Conservation (phyloP, 2,888 invertebrate genomes). For the Trachelus troglodyta region DNA sequence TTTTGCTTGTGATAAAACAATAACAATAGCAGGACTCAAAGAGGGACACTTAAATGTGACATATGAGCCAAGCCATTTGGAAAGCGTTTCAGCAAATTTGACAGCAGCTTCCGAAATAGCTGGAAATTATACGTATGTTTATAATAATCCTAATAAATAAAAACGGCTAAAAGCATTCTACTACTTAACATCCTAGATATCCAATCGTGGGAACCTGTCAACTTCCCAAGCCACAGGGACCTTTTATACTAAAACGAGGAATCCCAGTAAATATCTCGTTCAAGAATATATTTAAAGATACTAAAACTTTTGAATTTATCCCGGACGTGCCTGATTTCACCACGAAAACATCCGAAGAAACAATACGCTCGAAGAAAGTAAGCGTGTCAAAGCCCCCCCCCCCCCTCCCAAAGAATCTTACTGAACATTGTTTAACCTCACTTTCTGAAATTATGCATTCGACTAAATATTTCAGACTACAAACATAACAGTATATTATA, state of each 20-base stretch:
- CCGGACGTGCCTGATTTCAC: conserved; percentile 39
- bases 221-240: conserved; percentile 49
- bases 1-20: conserved; percentile 31
- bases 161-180: not conserved
- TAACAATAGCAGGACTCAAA: conserved; percentile 29
- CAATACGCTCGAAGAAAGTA: conserved; percentile 43
- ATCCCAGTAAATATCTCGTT: conserved; percentile 36
- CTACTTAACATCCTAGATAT: conserved; percentile 34
- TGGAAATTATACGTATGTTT: conserved; percentile 45
- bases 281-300: conserved; percentile 45
- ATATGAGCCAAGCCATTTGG: conserved; percentile 46
- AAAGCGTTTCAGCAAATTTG: conserved; percentile 34
- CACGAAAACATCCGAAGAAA: conserved; percentile 15
- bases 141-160: not conserved
- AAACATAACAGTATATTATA: conserved; percentile 31
- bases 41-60: conserved; percentile 31
- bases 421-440: not conserved
- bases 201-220: conserved; percentile 41
- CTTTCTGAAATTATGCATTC: not conserved
- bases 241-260: conserved; percentile 33
- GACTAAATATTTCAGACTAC: conserved; percentile 23
- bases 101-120: conserved; percentile 38
- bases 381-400: not conserved
- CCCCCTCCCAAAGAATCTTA: too few species aligned
- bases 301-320: conserved; percentile 39